A percentile compares a stretch with the other conserved stretches of the same genome.
Conservation (phyloP, 1,140 invertebrate genomes). For the Palaemon carinicauda region DNA sequence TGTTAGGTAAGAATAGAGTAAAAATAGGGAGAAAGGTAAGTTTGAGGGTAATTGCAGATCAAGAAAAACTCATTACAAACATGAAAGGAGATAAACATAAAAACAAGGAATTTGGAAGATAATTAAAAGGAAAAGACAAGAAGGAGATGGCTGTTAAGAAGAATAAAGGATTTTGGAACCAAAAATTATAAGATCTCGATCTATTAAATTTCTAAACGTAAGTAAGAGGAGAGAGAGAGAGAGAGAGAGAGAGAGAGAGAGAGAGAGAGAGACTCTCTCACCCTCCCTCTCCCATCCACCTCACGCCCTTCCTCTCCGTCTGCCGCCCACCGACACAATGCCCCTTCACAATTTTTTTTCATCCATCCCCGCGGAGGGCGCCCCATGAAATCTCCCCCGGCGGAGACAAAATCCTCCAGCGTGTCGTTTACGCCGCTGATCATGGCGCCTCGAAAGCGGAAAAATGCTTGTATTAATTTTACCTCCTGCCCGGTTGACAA, state of each 20-base stretch:
- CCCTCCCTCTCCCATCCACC: background rate
- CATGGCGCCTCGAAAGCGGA: background rate
- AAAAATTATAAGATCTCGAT: background rate
- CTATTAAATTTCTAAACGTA: background rate
- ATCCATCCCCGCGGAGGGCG: background rate
- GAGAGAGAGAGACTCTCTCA: background rate
- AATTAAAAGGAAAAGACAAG: background rate
- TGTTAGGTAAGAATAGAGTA: no score
- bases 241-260: slow-evolving; percentile 24
- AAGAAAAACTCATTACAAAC: no score
- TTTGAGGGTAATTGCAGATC: no score
- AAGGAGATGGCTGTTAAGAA: background rate
- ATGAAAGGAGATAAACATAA: no score
- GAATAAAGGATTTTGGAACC: background rate
- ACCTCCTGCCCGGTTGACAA: background rate
- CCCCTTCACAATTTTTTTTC: background rate
- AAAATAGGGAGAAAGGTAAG: no score
- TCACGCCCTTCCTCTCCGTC: background rate
- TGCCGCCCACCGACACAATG: background rate
- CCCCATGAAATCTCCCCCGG: slow-evolving; percentile 22
- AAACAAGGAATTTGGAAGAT: no score
- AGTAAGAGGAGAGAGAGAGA: slow-evolving; percentile 2
- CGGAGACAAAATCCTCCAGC: background rate
- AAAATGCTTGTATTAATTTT: slow-evolving; percentile 18
- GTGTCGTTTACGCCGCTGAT: background rate